Evolutionary conservation across 2,113 vertebrate genomes (phyloP).

Genomic region (Arenaria interpres): DNA sequence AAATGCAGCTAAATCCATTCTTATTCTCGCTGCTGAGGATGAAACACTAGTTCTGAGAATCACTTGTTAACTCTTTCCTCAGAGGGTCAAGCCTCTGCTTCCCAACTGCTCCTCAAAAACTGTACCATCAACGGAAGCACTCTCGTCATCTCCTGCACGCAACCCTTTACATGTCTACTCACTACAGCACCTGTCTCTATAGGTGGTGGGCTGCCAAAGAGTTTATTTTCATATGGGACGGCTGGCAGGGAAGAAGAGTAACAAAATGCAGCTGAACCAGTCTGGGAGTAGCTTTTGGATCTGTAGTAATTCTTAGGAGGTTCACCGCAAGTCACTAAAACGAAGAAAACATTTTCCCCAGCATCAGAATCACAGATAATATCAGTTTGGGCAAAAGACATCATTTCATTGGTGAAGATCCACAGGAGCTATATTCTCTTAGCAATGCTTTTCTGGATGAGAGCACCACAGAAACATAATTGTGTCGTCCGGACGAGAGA

Average conservation of each 20-base stretch:
- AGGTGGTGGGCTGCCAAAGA: background rate
- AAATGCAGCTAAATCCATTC: background rate
- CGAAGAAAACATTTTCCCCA: background rate
- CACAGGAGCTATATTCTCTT: background rate
- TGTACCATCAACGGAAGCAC: background rate
- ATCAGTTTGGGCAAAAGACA: background rate
- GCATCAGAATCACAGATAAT: background rate
- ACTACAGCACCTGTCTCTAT: background rate
- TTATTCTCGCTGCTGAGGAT: background rate
- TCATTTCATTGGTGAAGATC: background rate
- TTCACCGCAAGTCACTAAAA: background rate
- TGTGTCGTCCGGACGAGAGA: background rate
- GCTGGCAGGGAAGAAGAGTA: background rate
- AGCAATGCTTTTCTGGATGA: background rate
- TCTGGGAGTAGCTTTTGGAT: background rate
- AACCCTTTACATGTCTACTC: background rate
- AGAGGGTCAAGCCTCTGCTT: background rate
- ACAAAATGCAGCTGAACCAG: constrained; percentile 4
- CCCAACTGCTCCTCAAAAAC: background rate
- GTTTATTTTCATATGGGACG: background rate
- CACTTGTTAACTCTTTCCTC: background rate
- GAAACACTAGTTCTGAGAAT: background rate
- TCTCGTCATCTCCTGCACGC: background rate
- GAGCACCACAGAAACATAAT: background rate
- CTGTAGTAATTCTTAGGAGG: background rate